Base-by-base conservation (phyloP, 2,888 invertebrate genomes). In the Drosophila tripunctata region DNA sequence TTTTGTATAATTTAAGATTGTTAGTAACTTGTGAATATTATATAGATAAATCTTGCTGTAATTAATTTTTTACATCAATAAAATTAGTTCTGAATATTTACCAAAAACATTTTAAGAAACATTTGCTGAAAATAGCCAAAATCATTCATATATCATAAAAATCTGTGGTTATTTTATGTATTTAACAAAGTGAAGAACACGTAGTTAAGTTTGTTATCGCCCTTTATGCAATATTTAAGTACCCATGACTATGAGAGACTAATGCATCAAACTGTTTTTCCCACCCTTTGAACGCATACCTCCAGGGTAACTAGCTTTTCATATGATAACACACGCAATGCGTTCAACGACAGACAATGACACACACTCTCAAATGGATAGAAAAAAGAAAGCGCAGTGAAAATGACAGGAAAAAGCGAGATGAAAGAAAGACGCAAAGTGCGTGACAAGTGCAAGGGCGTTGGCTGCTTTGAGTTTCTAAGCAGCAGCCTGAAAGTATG, bases 401-500 rank as follows among this genome's bases (percentile, higher is more conserved):
- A 47, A 38, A 44, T 40, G 48, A 36, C 14, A 54, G 31, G 47
- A 33, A 57, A n/a, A 56, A 40, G 56, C 41, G 24, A 35, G 51
- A 41, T 52, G n/a, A 55, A 51, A 48, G 45, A 45, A 51, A 44
- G 35, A 56, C 52, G 40, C 27, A 45, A 62, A 60, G 69, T 75
- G 71, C 61, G 62, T 66, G 54, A 33, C 67, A 62, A 67, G 50
- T 55, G 61, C 64, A 57, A 75, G 74, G 74, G 75, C 75, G 77
- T 77, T 73, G 73, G 56, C 77, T 54, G 45, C 36, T 27, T 27
- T 2, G 27, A 27, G 27, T 10, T 27, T 24, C 10, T 27, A 5
- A 62, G 55, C 55, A 73, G 56, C 70, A 78, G 79, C 75, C 79
- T 64, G 67, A 67, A 75, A 79, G 81, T 81, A 74, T 78, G 85